A percentile compares a stretch with the other conserved stretches of the same genome.
phyloP scores from a whole-genome alignment of 2,113 vertebrate species.

The Percina caprodes region DNA sequence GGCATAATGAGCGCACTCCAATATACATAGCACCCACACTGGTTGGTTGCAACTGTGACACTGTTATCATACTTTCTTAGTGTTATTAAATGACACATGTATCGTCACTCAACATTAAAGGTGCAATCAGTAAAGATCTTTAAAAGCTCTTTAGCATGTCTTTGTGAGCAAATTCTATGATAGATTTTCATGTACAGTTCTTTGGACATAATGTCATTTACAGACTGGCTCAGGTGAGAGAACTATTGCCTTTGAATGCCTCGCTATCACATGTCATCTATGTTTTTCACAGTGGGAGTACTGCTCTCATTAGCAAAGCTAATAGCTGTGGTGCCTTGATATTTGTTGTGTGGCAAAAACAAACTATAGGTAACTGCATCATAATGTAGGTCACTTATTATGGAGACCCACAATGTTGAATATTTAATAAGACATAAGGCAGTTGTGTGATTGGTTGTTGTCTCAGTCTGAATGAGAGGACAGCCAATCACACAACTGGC shows the following conservation, averaged over 20 bases:
- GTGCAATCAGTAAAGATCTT: conserved; percentile 29
- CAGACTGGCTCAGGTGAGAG: neutral
- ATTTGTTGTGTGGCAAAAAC: neutral
- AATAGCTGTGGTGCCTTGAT: neutral
- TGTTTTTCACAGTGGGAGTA: conserved; percentile 2
- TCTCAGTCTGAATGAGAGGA: neutral
- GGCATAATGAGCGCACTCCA: conserved; percentile 25
- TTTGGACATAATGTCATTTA: neutral
- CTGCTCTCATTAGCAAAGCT: neutral
- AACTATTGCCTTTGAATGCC: neutral
- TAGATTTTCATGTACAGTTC: neutral
- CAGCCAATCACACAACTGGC: neutral
- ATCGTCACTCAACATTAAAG: conserved; percentile 38
- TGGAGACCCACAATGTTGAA: neutral
- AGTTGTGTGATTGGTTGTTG: neutral
- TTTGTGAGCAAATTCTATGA: neutral
- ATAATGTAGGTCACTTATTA: neutral
- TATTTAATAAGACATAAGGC: neutral
- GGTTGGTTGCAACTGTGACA: neutral
- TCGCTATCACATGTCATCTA: neutral
- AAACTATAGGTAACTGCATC: neutral
- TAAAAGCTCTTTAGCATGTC: conserved; percentile 7
- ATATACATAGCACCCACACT: conserved; percentile 10
- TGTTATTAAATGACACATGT: conserved; percentile 1
- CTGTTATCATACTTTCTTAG: neutral